Evolutionary conservation across 2,113 vertebrate species (phyloP).

Genomic region (Pardalotus punctatus): DNA sequence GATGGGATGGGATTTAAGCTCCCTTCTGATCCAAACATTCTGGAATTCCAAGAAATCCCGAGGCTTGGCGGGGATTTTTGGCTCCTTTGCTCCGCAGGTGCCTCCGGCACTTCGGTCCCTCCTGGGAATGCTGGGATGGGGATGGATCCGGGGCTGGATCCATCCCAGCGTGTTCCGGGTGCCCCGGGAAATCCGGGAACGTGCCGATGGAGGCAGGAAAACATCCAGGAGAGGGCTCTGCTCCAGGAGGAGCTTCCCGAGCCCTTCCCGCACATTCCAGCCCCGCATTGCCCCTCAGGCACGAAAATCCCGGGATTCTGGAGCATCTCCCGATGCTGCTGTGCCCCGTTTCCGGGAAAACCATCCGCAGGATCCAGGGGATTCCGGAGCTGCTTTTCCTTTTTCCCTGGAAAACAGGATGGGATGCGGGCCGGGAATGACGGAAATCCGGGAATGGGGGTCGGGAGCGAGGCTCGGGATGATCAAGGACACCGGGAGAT

Average conservation of each 20-base stretch:
- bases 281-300: background rate
- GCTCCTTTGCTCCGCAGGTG: background rate
- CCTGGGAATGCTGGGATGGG: accelerated
- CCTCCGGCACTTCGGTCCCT: background rate
- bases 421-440: accelerated
- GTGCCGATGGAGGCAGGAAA: background rate
- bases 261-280: background rate
- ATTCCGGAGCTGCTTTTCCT: background rate
- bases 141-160: background rate
- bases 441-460: background rate
- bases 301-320: background rate
- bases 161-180: background rate
- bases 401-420: accelerated
- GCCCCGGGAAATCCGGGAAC: accelerated
- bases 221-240: background rate
- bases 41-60: background rate
- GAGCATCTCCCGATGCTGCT: accelerated
- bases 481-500: background rate
- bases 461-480: accelerated
- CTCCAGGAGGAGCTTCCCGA: background rate
- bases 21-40: background rate
- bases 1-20: accelerated
- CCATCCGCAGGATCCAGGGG: accelerated
- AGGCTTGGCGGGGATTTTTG: too few relatives aligned
- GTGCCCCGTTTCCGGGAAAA: accelerated